A percentile compares a stretch with the other conserved stretches of the same genome.
Evolutionary conservation across 1,140 invertebrate genomes (phyloP).

Genomic region (Anagrus nilaparvatae): DNA sequence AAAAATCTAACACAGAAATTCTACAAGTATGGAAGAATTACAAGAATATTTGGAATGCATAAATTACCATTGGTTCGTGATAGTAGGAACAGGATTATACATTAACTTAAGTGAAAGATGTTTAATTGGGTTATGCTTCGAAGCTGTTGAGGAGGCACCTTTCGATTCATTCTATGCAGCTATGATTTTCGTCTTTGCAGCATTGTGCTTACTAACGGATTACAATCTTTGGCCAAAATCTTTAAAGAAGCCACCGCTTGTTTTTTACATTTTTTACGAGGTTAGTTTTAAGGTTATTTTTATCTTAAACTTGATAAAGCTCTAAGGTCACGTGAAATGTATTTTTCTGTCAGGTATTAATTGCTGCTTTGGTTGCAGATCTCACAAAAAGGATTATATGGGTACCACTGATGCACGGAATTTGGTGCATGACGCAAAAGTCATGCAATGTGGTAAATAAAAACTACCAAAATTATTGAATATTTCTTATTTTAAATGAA

Average conservation of each 20-base stretch:
- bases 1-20: too few relatives aligned
- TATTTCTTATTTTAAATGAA: too few relatives aligned
- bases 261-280: slow-evolving; percentile 37
- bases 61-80: slow-evolving; percentile 35
- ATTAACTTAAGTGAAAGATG: slow-evolving; percentile 36
- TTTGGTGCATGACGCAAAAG: slow-evolving; percentile 32
- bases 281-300: slow-evolving; percentile 21
- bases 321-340: too few relatives aligned
- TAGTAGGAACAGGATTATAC: slow-evolving; percentile 35
- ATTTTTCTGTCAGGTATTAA: too few relatives aligned
- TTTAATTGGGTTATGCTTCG: slow-evolving; percentile 35
- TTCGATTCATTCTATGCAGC: slow-evolving; percentile 35
- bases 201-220: slow-evolving; percentile 35
- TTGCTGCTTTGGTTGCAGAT: slow-evolving; percentile 36
- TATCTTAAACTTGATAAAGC: too few relatives aligned
- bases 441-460: slow-evolving; percentile 36
- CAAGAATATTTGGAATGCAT: slow-evolving; percentile 27
- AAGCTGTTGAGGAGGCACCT: slow-evolving; percentile 19
- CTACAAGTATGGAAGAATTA: slow-evolving; percentile 33
- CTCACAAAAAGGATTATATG: slow-evolving; percentile 32
- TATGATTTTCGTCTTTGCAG: slow-evolving; percentile 32
- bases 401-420: slow-evolving; percentile 32
- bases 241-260: slow-evolving; percentile 36
- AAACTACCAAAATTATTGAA: too few relatives aligned
- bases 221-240: slow-evolving; percentile 38